These are phyloP conservation scores for Octomys mimax DNA, from an alignment of 2,797 vertebrate species.

Conservation along the genomic window DNA sequence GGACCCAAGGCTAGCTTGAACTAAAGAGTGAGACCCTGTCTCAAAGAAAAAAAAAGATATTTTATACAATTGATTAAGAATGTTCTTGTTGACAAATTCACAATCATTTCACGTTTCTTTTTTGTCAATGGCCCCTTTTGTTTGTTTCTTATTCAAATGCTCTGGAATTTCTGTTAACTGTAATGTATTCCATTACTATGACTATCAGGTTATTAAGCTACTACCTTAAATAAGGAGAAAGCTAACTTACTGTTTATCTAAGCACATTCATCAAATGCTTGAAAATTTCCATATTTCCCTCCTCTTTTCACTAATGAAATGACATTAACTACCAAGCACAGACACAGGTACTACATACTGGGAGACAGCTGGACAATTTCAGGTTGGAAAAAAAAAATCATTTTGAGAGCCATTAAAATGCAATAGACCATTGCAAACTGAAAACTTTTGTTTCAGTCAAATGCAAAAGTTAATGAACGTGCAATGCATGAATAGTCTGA, in stretches of 20 bases:
- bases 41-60: background rate
- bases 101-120: background rate
- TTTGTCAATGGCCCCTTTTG: too few relatives aligned
- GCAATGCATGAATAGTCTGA: background rate
- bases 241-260: background rate
- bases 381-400: background rate
- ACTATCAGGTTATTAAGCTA: conserved; percentile 13
- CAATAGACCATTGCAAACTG: conserved; percentile 26
- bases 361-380: conserved; percentile 59
- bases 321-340: background rate
- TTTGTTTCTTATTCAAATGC: background rate
- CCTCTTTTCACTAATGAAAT: conserved; percentile 30
- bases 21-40: background rate
- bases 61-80: background rate
- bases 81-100: accelerated
- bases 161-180: background rate
- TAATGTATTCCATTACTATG: background rate
- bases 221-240: conserved; percentile 55
- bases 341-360: background rate
- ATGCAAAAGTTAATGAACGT: conserved; percentile 45
- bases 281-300: background rate
- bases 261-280: background rate
- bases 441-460: conserved; percentile 65
- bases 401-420: conserved; percentile 57
- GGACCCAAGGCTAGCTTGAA: background rate